phyloP scores from a whole-genome alignment of 1,140 invertebrate species.

The Sinella curviseta region DNA sequence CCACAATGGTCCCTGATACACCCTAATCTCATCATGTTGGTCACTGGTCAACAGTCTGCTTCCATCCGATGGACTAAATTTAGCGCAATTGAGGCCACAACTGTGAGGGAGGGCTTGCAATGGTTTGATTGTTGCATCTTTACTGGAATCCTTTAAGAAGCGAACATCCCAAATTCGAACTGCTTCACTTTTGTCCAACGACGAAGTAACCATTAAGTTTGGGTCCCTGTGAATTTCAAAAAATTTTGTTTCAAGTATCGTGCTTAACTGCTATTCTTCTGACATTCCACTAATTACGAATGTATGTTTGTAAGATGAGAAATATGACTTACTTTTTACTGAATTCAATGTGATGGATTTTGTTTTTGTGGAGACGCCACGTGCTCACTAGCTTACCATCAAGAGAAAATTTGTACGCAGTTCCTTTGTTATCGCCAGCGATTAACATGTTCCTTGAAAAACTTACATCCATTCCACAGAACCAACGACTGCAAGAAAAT shows the following conservation, averaged over 20 bases:
- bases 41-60: constrained; percentile 42
- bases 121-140: background rate
- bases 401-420: constrained; percentile 26
- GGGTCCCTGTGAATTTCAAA: constrained; percentile 36
- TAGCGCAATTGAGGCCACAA: constrained; percentile 38
- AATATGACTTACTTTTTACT: constrained; percentile 36
- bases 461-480: constrained; percentile 42
- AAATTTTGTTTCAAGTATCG: background rate
- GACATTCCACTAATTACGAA: too few species aligned
- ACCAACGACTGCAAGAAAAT: constrained; percentile 32
- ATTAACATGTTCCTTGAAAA: constrained; percentile 18
- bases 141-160: constrained; percentile 22
- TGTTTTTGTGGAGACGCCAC: constrained; percentile 36
- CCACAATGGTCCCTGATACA: constrained; percentile 45
- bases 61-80: constrained; percentile 39
- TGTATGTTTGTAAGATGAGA: background rate
- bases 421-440: constrained; percentile 40
- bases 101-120: constrained; percentile 19
- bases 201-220: constrained; percentile 37
- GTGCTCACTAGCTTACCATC: constrained; percentile 30
- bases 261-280: too few species aligned
- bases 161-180: constrained; percentile 44
- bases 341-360: constrained; percentile 47
- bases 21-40: constrained; percentile 41
- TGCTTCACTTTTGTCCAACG: background rate